phyloP scores from a whole-genome alignment of 2,888 invertebrate genomes.

The Vesta saturnalis region DNA sequence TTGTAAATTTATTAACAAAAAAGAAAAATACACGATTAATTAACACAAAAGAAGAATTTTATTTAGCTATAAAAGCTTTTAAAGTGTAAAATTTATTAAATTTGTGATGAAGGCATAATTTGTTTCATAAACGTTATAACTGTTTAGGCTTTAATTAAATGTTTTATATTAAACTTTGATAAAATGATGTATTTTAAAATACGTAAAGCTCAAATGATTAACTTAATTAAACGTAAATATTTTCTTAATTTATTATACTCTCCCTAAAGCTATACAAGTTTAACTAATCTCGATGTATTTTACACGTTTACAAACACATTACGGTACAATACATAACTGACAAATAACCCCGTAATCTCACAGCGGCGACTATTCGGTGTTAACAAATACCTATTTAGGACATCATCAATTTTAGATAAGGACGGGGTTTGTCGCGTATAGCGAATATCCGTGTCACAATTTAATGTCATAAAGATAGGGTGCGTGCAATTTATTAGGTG shows the following conservation, averaged over 20 bases:
- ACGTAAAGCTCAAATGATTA: background rate
- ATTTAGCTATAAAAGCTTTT: no score
- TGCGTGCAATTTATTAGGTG: background rate
- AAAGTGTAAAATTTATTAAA: no score
- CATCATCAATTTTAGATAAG: slow-evolving; percentile 1
- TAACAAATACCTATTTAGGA: slow-evolving; percentile 1
- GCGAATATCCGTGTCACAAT: background rate
- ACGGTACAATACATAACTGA: background rate
- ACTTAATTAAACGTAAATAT: background rate
- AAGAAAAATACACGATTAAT: no score
- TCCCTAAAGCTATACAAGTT: background rate
- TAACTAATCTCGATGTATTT: slow-evolving; percentile 1
- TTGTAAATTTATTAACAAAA: no score
- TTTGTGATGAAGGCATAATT: no score
- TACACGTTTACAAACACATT: background rate
- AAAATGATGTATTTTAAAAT: no score
- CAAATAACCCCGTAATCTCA: background rate
- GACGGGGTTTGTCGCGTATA: background rate
- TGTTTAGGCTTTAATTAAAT: no score
- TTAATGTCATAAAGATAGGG: background rate
- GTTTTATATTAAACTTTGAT: no score
- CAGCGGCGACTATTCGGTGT: background rate
- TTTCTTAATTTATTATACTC: background rate
- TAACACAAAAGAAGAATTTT: no score
- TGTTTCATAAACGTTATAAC: no score